Percentiles rank a stretch among this genome's conserved stretches.
Conservation (phyloP, 2,797 vertebrate genomes). For the Phaenicophaeus curvirostris region DNA sequence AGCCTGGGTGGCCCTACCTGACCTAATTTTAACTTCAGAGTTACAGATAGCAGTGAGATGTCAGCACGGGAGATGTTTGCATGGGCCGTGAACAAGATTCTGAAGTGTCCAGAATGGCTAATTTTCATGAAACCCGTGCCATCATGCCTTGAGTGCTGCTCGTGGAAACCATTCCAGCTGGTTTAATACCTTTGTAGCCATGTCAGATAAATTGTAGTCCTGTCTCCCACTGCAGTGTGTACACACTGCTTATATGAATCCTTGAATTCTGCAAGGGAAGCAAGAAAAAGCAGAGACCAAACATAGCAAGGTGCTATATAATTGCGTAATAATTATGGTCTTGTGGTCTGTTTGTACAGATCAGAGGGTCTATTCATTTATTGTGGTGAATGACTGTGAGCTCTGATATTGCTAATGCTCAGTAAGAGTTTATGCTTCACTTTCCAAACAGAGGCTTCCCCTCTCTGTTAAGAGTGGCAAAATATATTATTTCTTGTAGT, state of each 20-base stretch:
- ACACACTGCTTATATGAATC: neutral
- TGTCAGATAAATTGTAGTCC: neutral
- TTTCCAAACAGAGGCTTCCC: constrained; percentile 9
- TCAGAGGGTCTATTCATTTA: constrained; percentile 28
- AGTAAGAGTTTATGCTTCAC: constrained; percentile 23
- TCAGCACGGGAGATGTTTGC: neutral
- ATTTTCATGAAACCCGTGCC: neutral
- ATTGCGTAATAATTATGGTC: neutral
- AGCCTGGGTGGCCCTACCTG: neutral
- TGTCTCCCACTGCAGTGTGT: neutral
- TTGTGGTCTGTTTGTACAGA: neutral
- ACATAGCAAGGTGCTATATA: neutral
- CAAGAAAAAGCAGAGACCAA: neutral
- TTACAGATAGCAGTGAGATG: neutral
- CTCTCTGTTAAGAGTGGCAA: neutral
- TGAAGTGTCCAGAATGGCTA: neutral
- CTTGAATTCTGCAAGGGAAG: neutral
- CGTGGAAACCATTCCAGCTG: neutral
- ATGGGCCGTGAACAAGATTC: neutral
- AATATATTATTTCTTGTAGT: constrained; percentile 31
- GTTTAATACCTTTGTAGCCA: neutral
- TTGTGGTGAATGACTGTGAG: neutral
- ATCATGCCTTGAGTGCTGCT: neutral
- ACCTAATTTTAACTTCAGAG: constrained; percentile 15
- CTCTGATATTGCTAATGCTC: constrained; percentile 9